Conservation (phyloP, 2,888 invertebrate genomes). For the Nomada lathburiana region DNA sequence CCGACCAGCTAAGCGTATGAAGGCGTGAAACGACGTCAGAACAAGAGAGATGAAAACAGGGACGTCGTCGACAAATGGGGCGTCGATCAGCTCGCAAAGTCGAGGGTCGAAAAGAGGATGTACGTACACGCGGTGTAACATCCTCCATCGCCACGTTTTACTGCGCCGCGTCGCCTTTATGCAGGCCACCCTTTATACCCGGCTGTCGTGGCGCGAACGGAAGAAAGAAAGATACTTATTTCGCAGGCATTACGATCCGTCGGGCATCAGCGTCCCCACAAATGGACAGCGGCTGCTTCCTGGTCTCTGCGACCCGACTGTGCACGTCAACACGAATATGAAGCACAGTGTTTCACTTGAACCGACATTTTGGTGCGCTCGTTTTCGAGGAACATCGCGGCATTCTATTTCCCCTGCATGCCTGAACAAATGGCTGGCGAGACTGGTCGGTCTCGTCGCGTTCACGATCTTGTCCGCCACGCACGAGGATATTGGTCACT, state of each 20-base stretch:
- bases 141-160: constrained; percentile 72
- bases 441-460: background rate
- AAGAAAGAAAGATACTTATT: constrained; percentile 68
- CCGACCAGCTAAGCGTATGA: background rate
- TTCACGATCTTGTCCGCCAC: constrained; percentile 20
- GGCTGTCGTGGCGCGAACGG: constrained; percentile 47
- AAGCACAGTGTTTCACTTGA: constrained; percentile 48
- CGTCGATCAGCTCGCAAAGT: constrained; percentile 28
- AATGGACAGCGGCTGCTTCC: constrained; percentile 55
- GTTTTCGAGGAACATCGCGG: constrained; percentile 31
- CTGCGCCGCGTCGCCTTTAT: constrained; percentile 67
- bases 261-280: constrained; percentile 62
- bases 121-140: constrained; percentile 56
- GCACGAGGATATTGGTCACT: constrained; percentile 14
- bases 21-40: background rate
- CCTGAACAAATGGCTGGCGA: background rate
- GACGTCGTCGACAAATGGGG: constrained; percentile 45
- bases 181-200: constrained; percentile 67
- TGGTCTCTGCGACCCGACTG: background rate
- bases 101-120: background rate
- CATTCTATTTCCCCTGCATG: background rate
- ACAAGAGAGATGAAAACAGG: background rate
- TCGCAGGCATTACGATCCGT: constrained; percentile 66
- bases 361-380: constrained; percentile 40
- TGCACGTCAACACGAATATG: constrained; percentile 31